A percentile compares a stretch with the other conserved stretches of the same genome.
These are phyloP conservation scores for Rhodeus uyekii DNA, from an alignment of 2,797 vertebrate genomes.

Conservation along the genomic window DNA sequence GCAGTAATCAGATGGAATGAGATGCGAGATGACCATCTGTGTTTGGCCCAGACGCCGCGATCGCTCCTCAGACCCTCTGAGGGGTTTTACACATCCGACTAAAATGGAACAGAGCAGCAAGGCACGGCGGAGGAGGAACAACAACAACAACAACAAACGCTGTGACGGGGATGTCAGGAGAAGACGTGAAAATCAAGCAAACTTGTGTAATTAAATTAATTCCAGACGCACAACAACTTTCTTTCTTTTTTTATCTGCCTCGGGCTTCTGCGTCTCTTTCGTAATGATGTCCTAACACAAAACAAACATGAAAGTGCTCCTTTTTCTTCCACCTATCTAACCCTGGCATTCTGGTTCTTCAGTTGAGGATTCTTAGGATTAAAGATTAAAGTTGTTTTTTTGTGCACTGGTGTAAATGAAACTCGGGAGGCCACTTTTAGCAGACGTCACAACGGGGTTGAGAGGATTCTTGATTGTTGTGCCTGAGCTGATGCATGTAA, in stretches of 20 bases:
- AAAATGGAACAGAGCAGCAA: conserved; percentile 42
- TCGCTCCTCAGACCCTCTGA: conserved; percentile 57
- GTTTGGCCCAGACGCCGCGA: conserved; percentile 57
- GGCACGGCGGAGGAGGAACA: neutral
- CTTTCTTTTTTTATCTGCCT: conserved; percentile 50
- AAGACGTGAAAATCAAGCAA: conserved; percentile 65
- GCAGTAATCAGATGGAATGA: conserved; percentile 69
- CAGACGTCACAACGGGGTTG: conserved; percentile 11
- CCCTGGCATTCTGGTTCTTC: neutral
- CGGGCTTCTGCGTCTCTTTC: conserved; percentile 43
- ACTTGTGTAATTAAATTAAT: conserved; percentile 70
- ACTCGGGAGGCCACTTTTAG: conserved; percentile 36
- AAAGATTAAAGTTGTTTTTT: neutral
- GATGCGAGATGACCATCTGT: conserved; percentile 65
- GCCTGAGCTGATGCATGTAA: conserved; percentile 59
- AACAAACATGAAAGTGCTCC: conserved; percentile 25
- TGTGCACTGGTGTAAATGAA: conserved; percentile 26
- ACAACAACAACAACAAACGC: conserved; percentile 59
- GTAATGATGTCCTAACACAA: conserved; percentile 50
- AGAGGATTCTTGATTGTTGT: conserved; percentile 54
- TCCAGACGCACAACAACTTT: conserved; percentile 58
- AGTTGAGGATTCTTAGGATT: conserved; percentile 7
- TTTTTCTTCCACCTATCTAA: neutral
- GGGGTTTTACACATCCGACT: conserved; percentile 58
- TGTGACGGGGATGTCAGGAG: conserved; percentile 64